A percentile compares a stretch with the other conserved stretches of the same genome.
These are phyloP conservation scores for Characodon lateralis DNA, from an alignment of 2,797 vertebrate species.

Conservation along the genomic window DNA sequence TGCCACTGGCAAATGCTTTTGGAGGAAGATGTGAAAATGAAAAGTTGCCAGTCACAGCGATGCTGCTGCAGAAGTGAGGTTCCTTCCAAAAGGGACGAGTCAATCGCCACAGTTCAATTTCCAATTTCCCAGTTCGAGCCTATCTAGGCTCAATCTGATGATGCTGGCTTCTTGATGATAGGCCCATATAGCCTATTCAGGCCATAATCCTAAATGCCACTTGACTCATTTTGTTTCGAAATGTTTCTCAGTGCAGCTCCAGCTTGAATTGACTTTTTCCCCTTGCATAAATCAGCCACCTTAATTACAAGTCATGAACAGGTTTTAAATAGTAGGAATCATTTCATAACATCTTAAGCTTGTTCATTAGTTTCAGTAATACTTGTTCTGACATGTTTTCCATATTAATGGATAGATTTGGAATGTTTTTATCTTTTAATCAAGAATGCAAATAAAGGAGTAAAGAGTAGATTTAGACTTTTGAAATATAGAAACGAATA, in stretches of 20 bases:
- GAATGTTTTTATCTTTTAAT: neutral
- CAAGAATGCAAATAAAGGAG: neutral
- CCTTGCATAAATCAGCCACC: conserved; percentile 56
- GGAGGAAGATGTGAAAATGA: conserved; percentile 44
- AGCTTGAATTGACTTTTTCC: conserved; percentile 39
- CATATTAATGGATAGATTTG: neutral
- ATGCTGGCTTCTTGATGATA: conserved; percentile 57
- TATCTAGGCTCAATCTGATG: conserved; percentile 70
- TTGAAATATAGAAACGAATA: neutral
- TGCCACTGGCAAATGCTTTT: conserved; percentile 47
- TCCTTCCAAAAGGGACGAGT: conserved; percentile 52
- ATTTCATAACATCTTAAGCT: neutral
- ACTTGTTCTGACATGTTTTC: neutral
- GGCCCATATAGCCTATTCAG: conserved; percentile 70
- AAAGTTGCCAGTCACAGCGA: conserved; percentile 24
- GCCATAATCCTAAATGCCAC: conserved; percentile 71
- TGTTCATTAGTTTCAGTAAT: conserved; percentile 13
- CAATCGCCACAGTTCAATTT: conserved; percentile 75
- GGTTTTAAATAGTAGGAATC: conserved; percentile 25
- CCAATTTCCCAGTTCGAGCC: conserved; percentile 76
- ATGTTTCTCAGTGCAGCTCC: conserved; percentile 56
- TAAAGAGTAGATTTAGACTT: neutral
- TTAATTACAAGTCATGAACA: conserved; percentile 47
- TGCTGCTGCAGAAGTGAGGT: conserved; percentile 18
- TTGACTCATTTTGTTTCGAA: conserved; percentile 70